Conservation (phyloP, 35 echinoderm and acorn worm species). For the Lytechinus variegatus region DNA sequence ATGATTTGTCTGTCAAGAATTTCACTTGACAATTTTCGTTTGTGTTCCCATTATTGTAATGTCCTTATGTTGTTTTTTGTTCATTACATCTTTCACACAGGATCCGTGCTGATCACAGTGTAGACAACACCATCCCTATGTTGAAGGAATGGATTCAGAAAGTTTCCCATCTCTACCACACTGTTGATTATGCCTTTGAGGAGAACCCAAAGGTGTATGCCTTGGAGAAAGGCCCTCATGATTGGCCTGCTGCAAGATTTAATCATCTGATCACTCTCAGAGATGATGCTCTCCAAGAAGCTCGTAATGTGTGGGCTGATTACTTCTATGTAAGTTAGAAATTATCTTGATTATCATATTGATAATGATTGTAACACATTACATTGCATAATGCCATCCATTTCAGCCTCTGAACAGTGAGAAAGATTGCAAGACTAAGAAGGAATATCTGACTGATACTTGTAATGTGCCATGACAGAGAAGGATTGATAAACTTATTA, state of each 20-base stretch:
- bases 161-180: constrained; percentile 69
- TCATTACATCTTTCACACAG: constrained; percentile 56
- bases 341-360: not conserved
- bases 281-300: constrained; percentile 74
- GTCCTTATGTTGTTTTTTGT: not conserved
- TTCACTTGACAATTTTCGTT: too few relatives aligned
- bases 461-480: too few relatives aligned
- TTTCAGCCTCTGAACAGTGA: too few relatives aligned
- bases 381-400: too few relatives aligned
- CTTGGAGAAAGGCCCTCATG: constrained; percentile 71
- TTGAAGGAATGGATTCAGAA: constrained; percentile 75
- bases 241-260: constrained; percentile 85
- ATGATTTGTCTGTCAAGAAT: too few relatives aligned
- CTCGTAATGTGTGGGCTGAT: constrained; percentile 84
- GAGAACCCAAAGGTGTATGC: constrained; percentile 57
- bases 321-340: constrained; percentile 86
- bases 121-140: constrained; percentile 81
- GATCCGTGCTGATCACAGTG: constrained; percentile 89
- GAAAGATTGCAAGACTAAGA: too few relatives aligned
- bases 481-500: too few relatives aligned
- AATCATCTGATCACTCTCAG: constrained; percentile 73
- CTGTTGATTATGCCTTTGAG: constrained; percentile 65
- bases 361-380: not conserved
- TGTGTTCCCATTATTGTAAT: too few relatives aligned
- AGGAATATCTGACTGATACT: too few relatives aligned